Base-by-base conservation (phyloP, 2,797 vertebrate genomes). In the Clamator glandarius region DNA sequence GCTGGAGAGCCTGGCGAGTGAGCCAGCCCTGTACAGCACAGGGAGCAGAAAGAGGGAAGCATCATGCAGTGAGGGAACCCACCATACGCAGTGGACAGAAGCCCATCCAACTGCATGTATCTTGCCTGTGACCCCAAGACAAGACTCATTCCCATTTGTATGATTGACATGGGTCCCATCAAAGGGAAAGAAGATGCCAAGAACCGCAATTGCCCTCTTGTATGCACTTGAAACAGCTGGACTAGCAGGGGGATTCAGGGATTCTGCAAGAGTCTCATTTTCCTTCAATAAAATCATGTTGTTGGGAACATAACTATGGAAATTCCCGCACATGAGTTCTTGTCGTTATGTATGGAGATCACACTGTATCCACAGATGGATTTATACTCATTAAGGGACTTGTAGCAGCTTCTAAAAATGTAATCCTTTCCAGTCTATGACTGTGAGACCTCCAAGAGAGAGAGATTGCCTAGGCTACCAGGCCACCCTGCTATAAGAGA, bases 241-340 rank as follows among this genome's bases (percentile, higher is more conserved):
- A 31, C 8, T 54, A 85, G 68, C 46, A 75, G 93, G 94, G 90
- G 84, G 82, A 92, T 93, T 95, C 87, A 66, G 46, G 18, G 61
- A 93, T 92, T 95, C 95, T 82, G 92, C 92, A 94, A 92, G 2
- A 90, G 44, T 31, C 33, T 80, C 29, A 24, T 55, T 84, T 88
- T 93, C 15, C 62, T 31, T 81, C 52, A 59, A 58, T 66, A 72
- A 92, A 81, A 95, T 55, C 69, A n/a, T 11, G 15, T 42, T 72
- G 19, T n/a, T 92, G 81, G 58, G 68, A 95, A 35, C n/a, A n/a
- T 8, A 94, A 62, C 41, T 52, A 24, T 0, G 54, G 92, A 83
- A 94, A 94, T 89, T 92, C 92, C 92, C 85, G 2, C 69, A 59
- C 25, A 87, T 5, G 23, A 75, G 18, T 35, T 74, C 66, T 75